phyloP scores from a whole-genome alignment of 2,797 vertebrate species.

The Melanotaenia nigrans region DNA sequence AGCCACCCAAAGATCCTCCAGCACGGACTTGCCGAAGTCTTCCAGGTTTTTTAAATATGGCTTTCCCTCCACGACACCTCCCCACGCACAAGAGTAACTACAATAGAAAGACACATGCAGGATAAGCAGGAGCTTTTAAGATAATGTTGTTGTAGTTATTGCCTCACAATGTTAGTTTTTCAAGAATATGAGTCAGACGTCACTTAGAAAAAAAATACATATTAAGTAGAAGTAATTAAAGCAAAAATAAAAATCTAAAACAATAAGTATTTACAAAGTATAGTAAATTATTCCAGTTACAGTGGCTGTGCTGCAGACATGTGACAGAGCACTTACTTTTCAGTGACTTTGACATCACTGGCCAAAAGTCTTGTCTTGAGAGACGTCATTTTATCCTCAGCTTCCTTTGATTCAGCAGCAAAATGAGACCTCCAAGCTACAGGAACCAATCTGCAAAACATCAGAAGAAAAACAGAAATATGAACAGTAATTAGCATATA shows the following conservation, averaged over 20 bases:
- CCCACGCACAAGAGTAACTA: slow-evolving; percentile 88
- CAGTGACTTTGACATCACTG: slow-evolving; percentile 70
- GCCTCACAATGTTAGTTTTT: not conserved
- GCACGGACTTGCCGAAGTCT: slow-evolving; percentile 81
- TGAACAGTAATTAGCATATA: not conserved
- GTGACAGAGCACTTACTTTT: slow-evolving; percentile 71
- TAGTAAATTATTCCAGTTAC: not conserved
- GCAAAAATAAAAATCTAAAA: not conserved
- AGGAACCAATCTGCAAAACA: slow-evolving; percentile 84
- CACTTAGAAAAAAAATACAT: not conserved
- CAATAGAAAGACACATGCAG: slow-evolving; percentile 6
- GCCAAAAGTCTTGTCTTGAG: slow-evolving; percentile 81
- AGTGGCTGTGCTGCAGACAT: accelerated
- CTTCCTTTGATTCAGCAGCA: slow-evolving; percentile 84
- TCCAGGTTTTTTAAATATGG: slow-evolving; percentile 85
- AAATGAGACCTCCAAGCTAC: slow-evolving; percentile 87
- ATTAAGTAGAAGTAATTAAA: not conserved
- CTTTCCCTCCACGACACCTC: slow-evolving; percentile 81
- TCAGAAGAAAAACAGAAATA: not conserved
- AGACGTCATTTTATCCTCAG: slow-evolving; percentile 76
- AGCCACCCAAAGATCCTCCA: slow-evolving; percentile 86
- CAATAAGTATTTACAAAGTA: not conserved
- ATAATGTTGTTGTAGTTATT: not conserved
- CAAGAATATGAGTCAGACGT: not conserved
- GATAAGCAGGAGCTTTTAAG: not conserved